Evolutionary conservation across 2,888 invertebrate genomes (phyloP), one percentile per base, ranked within the genome.

Genomic region (Dastarcus helophoroides): DNA sequence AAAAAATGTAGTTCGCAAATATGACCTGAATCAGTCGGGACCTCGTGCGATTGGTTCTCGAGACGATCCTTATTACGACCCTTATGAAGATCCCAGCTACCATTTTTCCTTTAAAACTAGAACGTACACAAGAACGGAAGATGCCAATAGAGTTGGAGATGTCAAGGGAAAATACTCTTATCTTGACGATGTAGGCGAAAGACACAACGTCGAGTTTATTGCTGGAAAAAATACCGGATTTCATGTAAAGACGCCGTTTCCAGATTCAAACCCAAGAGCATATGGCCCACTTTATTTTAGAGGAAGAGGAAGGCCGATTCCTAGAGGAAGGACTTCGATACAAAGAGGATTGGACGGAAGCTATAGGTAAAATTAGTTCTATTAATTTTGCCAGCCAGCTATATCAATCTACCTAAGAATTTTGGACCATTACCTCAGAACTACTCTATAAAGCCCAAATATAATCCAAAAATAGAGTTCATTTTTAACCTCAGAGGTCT

Each of bases 151-250:
- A 37, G 35, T 48, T 15, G 55, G 55, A 1, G 56, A 58, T 33
- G 57, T 59, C 10, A 51, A 58, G 67, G 79, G 78, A 10, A 68
- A 72, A 36, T 83, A 80, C 51, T 73, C 79, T 1, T 83, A 71
- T 51, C 60, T 79, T 11, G 82, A 82, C 45, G 82, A 83, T 49
- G 71, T 79, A 14, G 83, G 83, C 0, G 79, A 81, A 47, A 65
- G 76, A 2, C 81, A 82, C 49, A 76, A 77, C 42, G 81, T 83
- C 0, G 72, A 78, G 12, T 84, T 78, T 58, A 73, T 79, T 21
- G 83, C 83, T 3, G 81, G 82, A 1, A 69, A 78, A 22, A 75
- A 76, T 38, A 80, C 76, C 0, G 83, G 83, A 0, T 84, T 79
- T 56, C 76, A 80, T 51, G 79, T 83, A 2, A 74, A 74, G 13